phyloP scores from a whole-genome alignment of 37 sponge, comb jelly and placozoan genomes.

The Aphrocallistes beatrix region DNA sequence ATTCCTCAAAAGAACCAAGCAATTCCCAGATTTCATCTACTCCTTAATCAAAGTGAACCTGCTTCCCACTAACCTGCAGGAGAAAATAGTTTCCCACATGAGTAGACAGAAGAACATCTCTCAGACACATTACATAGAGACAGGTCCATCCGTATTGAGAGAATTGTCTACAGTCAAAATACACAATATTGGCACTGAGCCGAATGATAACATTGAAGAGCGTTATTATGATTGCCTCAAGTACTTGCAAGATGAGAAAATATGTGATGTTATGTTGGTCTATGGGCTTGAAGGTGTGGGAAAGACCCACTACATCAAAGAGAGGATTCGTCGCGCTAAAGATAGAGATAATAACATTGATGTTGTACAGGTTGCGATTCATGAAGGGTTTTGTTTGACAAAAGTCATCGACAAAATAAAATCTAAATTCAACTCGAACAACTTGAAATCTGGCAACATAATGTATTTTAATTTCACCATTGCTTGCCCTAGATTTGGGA shows the following conservation, averaged over 20 bases:
- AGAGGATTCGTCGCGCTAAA: not conserved
- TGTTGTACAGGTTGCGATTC: conserved; percentile 5
- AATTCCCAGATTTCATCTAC: not conserved
- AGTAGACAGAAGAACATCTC: not conserved
- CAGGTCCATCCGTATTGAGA: conserved; percentile 47
- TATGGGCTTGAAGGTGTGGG: conserved; percentile 42
- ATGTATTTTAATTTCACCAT: not conserved
- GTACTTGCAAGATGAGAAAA: not conserved
- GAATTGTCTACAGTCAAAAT: conserved; percentile 59
- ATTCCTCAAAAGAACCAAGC: conserved; percentile 7
- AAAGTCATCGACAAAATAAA: not conserved
- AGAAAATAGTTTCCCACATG: conserved; percentile 4
- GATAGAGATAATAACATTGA: not conserved
- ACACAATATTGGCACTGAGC: not conserved
- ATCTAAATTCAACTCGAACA: not conserved
- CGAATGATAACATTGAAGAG: not conserved
- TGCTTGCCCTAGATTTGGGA: not conserved
- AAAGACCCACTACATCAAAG: conserved; percentile 54
- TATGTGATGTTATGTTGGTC: not conserved
- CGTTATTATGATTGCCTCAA: not conserved
- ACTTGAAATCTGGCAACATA: not conserved
- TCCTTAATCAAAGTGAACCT: not conserved
- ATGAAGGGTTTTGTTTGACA: not conserved
- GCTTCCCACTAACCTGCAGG: not conserved
- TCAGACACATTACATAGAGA: conserved; percentile 53